Evolutionary conservation across 2,797 vertebrate genomes (phyloP).

Genomic region (Xenops minutus): DNA sequence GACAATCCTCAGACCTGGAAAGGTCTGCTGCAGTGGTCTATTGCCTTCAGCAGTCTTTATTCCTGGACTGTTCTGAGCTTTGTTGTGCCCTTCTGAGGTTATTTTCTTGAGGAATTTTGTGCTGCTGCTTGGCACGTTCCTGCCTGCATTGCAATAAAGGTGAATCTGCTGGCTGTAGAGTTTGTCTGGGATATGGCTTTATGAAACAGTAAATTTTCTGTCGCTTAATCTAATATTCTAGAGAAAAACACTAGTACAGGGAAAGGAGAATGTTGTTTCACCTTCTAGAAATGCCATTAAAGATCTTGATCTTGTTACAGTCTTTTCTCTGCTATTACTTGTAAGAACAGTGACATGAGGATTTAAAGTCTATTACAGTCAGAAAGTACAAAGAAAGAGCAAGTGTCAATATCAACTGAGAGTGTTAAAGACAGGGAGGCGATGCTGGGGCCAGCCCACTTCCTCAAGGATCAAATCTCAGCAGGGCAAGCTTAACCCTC

Average conservation of each 20-base stretch:
- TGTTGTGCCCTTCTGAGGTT: not conserved
- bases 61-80: not conserved
- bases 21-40: not conserved
- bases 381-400: not conserved
- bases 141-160: not conserved
- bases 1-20: not conserved
- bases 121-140: not conserved
- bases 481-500: not conserved
- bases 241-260: conserved; percentile 6
- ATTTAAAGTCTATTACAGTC: not conserved
- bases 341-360: not conserved
- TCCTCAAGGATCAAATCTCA: not conserved
- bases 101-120: not conserved
- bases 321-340: not conserved
- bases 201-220: conserved; percentile 58
- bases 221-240: conserved; percentile 52
- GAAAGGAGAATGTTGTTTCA: conserved; percentile 3
- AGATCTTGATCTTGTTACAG: conserved; percentile 47
- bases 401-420: not conserved
- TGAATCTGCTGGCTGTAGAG: not conserved
- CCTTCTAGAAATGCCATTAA: conserved; percentile 22
- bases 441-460: not conserved
- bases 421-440: not conserved
- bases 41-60: not conserved
- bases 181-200: not conserved